Evolutionary conservation across 2,113 vertebrate species (phyloP).

Genomic region (Lethenteron camtschaticum): DNA sequence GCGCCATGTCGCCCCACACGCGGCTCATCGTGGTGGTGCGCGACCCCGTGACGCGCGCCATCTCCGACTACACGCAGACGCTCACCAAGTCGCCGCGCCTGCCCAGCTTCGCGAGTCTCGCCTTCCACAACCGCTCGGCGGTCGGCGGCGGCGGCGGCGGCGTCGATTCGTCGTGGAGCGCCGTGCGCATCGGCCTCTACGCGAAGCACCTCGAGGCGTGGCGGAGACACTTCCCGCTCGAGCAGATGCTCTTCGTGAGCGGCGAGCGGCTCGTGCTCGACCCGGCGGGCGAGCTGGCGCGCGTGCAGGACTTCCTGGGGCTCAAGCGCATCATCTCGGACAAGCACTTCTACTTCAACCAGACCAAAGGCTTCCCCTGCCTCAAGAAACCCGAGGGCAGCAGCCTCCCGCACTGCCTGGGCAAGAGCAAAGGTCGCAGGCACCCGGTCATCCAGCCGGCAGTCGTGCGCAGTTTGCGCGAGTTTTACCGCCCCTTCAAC

Average conservation of each 20-base stretch:
- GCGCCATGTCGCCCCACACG: constrained; percentile 43
- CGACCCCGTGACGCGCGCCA: constrained; percentile 65
- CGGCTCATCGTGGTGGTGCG: constrained; percentile 86
- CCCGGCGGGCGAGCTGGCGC: constrained; percentile 69
- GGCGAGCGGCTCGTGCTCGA: constrained; percentile 65
- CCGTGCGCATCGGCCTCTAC: constrained; percentile 86
- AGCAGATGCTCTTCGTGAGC: constrained; percentile 75
- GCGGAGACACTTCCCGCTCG: constrained; percentile 59
- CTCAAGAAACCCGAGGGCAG: constrained; percentile 88
- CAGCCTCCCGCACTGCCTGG: constrained; percentile 81
- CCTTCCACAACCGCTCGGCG: constrained; percentile 47
- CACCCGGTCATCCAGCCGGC: constrained; percentile 52
- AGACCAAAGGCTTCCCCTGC: constrained; percentile 94
- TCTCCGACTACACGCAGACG: constrained; percentile 80
- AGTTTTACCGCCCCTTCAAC: constrained; percentile 80
- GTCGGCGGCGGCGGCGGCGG: constrained; percentile 80
- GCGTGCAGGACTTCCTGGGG: constrained; percentile 83
- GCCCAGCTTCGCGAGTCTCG: constrained; percentile 66
- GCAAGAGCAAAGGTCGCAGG: constrained; percentile 70
- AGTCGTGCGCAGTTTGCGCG: constrained; percentile 47
- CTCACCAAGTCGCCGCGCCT: constrained; percentile 73
- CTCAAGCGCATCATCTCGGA: constrained; percentile 89
- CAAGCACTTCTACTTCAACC: constrained; percentile 97
- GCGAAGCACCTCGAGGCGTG: constrained; percentile 91
- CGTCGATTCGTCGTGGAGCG: constrained; percentile 77